These are phyloP conservation scores for Acronicta aceris DNA, from an alignment of 2,888 invertebrate species.

Conservation along the genomic window DNA sequence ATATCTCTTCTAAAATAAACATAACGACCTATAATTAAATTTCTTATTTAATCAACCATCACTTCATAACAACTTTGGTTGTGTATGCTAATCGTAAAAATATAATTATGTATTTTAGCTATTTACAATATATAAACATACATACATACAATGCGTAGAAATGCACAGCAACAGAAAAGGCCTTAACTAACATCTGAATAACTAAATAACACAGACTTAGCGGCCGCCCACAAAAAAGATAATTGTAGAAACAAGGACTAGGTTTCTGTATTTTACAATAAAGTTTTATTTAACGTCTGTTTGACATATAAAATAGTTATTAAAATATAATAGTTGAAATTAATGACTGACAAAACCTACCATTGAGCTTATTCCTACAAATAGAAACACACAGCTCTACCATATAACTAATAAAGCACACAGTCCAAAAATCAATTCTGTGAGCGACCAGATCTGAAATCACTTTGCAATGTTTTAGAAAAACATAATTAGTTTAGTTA, in stretches of 20 bases:
- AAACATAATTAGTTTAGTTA: conserved; percentile 86
- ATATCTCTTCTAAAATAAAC: conserved; percentile 85
- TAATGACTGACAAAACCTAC: conserved; percentile 36
- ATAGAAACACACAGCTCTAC: conserved; percentile 48
- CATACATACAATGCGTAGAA: conserved; percentile 90
- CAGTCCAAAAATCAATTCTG: conserved; percentile 73
- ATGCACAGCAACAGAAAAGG: conserved; percentile 88
- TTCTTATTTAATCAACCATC: conserved; percentile 89
- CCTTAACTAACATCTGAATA: conserved; percentile 84
- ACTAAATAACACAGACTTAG: conserved; percentile 88
- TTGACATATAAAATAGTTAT: conserved; percentile 15
- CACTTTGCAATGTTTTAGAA: conserved; percentile 79
- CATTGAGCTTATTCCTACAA: conserved; percentile 62
- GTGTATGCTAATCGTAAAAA: conserved; percentile 90
- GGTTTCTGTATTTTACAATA: conserved; percentile 52
- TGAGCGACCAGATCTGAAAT: conserved; percentile 79
- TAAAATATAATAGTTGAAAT: conserved; percentile 26
- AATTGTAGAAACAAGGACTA: conserved; percentile 73
- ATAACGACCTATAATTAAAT: conserved; percentile 86
- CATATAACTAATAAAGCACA: conserved; percentile 55
- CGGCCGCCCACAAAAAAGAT: conserved; percentile 82
- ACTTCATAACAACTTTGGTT: conserved; percentile 90
- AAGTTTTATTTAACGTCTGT: conserved; percentile 18
- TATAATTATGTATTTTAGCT: conserved; percentile 85
- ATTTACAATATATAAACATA: conserved; percentile 89